Conservation (phyloP, 2,797 vertebrate species). For the Schizothorax lantsangensis region DNA sequence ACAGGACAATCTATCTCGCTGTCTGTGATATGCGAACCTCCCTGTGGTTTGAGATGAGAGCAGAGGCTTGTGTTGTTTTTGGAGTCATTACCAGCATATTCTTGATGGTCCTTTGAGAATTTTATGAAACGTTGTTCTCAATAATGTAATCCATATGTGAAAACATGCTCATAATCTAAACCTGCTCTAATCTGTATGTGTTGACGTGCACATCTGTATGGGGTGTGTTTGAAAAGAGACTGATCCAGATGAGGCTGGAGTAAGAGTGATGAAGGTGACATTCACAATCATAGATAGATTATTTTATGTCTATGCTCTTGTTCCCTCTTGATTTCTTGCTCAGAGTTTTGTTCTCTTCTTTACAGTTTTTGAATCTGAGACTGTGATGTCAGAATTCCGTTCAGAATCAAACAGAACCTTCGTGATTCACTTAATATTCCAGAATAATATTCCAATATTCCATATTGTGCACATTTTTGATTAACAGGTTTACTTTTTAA, state of each 20-base stretch:
- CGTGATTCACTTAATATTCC: background rate
- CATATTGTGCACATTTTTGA: background rate
- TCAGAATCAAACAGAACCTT: background rate
- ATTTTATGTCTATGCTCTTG: background rate
- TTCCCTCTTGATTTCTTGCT: background rate
- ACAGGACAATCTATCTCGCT: conserved; percentile 38
- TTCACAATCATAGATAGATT: conserved; percentile 10
- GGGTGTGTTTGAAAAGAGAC: conserved; percentile 25
- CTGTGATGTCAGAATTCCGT: background rate
- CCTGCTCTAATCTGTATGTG: conserved; percentile 26
- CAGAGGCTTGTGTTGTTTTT: conserved; percentile 53
- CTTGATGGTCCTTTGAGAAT: conserved; percentile 64
- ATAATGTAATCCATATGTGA: conserved; percentile 63
- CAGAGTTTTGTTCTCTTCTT: background rate
- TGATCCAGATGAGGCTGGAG: conserved; percentile 19
- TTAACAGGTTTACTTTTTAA: background rate
- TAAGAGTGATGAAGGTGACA: conserved; percentile 35
- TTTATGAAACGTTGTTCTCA: conserved; percentile 52
- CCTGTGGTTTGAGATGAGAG: conserved; percentile 54
- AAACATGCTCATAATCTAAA: conserved; percentile 45
- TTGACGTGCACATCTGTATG: conserved; percentile 25
- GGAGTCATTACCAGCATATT: conserved; percentile 52
- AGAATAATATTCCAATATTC: background rate
- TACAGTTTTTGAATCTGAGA: background rate
- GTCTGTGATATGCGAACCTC: conserved; percentile 47